phyloP scores from a whole-genome alignment of 2,888 invertebrate species.

The Stictocephala bisonia region DNA sequence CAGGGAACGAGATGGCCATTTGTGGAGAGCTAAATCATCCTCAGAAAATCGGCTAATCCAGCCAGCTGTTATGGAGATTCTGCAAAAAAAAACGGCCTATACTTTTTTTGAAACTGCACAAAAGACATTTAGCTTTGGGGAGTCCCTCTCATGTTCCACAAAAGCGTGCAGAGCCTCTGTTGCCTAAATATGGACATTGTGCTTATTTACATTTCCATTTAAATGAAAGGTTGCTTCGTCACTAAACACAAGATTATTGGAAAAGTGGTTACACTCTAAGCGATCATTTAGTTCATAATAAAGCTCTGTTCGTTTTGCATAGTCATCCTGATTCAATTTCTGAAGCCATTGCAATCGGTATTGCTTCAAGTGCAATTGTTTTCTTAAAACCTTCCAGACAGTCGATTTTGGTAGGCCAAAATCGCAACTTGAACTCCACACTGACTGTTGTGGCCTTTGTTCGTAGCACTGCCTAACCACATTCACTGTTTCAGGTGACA shows the following conservation, averaged over 20 bases:
- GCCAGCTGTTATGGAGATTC: too few species aligned
- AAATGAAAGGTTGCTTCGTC: constrained; percentile 1
- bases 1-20: too few species aligned
- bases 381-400: constrained; percentile 1
- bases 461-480: constrained; percentile 7
- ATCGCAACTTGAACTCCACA: neutral
- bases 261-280: constrained; percentile 2
- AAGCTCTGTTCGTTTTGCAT: constrained; percentile 3
- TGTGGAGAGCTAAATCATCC: too few species aligned
- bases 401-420: constrained; percentile 1
- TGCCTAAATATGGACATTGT: neutral
- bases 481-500: neutral
- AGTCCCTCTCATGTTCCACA: constrained; percentile 14
- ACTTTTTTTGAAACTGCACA: constrained; percentile 14
- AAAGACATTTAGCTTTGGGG: constrained; percentile 3
- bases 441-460: constrained; percentile 4
- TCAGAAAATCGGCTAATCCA: too few species aligned
- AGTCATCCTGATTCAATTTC: constrained; percentile 9
- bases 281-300: neutral
- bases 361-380: constrained; percentile 1
- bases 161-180: neutral
- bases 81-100: too few species aligned
- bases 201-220: constrained; percentile 3
- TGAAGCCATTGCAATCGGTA: neutral
- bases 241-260: neutral